Conservation (phyloP, 2,113 vertebrate species). For the Scomber scombrus region DNA sequence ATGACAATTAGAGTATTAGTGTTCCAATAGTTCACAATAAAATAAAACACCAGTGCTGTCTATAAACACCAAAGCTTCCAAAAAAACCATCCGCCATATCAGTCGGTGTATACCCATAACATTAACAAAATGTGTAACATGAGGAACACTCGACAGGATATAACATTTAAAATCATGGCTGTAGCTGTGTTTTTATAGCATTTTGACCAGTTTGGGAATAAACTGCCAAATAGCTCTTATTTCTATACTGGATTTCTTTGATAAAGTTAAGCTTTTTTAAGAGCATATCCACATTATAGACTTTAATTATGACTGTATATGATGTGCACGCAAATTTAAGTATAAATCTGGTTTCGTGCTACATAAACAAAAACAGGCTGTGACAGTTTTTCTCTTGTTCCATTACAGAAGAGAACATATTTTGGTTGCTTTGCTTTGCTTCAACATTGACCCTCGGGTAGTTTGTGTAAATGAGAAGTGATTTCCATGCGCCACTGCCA, state of each 20-base stretch:
- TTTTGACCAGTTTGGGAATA: background rate
- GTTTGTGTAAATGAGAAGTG: no score
- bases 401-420: background rate
- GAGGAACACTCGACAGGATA: background rate
- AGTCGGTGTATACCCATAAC: background rate
- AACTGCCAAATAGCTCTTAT: background rate
- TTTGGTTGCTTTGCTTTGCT: no score
- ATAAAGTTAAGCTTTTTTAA: background rate
- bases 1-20: background rate
- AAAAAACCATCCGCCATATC: background rate
- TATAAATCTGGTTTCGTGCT: conserved; percentile 1
- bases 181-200: background rate
- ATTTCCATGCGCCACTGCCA: no score
- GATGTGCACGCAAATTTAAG: background rate
- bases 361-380: conserved; percentile 1
- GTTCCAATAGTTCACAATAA: background rate
- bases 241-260: background rate
- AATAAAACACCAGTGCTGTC: background rate
- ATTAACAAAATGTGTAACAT: background rate
- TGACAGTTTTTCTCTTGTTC: background rate
- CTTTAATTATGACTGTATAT: background rate
- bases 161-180: background rate
- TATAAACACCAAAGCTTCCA: background rate
- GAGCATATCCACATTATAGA: background rate
- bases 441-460: no score